A percentile compares a stretch with the other conserved stretches of the same genome.
Evolutionary conservation across 2,888 invertebrate species (phyloP).

Genomic region (Eulithis testata): DNA sequence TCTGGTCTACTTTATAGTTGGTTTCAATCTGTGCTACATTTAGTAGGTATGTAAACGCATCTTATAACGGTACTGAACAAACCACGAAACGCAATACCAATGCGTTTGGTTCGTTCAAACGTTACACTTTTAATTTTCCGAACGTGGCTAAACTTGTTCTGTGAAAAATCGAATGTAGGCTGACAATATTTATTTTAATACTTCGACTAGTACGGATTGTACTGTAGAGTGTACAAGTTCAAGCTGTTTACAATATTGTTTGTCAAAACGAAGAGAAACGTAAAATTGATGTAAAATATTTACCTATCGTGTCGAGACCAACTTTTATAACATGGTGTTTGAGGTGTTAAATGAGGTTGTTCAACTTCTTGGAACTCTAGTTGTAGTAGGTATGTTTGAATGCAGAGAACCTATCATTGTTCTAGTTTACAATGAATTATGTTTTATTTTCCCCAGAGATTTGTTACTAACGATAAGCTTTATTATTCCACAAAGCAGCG

Average conservation of each 20-base stretch:
- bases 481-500: not conserved
- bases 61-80: not conserved
- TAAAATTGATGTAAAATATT: conserved; percentile 42
- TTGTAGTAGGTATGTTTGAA: conserved; percentile 8
- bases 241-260: conserved; percentile 59
- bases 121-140: conserved; percentile 43
- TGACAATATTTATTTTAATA: conserved; percentile 52
- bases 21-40: conserved; percentile 1
- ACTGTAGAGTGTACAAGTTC: conserved; percentile 63
- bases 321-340: conserved; percentile 60
- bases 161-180: conserved; percentile 54
- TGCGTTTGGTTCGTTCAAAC: conserved; percentile 46
- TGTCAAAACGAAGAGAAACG: conserved; percentile 49
- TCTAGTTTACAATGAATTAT: conserved; percentile 23
- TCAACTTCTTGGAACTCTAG: conserved; percentile 21
- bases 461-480: conserved; percentile 7
- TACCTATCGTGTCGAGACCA: conserved; percentile 73
- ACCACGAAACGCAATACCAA: conserved; percentile 23
- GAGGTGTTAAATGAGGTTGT: conserved; percentile 36
- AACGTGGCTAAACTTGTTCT: conserved; percentile 79
- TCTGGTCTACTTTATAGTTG: not conserved
- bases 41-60: conserved; percentile 1
- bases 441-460: conserved; percentile 17
- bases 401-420: conserved; percentile 18
- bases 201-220: conserved; percentile 64